Evolutionary conservation across 2,113 vertebrate genomes (phyloP).

Genomic region (Lethenteron reissneri): DNA sequence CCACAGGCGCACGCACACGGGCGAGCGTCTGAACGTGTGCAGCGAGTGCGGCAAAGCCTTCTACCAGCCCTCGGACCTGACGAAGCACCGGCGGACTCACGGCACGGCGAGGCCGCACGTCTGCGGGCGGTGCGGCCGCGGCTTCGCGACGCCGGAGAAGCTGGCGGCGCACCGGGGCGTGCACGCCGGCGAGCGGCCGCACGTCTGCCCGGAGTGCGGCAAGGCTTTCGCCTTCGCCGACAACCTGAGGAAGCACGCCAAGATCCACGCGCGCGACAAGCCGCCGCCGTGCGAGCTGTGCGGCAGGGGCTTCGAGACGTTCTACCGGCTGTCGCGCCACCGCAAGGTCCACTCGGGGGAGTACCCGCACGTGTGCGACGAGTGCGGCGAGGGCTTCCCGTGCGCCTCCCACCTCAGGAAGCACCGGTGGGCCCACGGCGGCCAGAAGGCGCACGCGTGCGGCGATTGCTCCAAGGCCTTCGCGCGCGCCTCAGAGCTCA

Average conservation of each 20-base stretch:
- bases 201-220: constrained; percentile 28
- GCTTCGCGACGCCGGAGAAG: constrained; percentile 30
- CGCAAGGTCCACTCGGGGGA: constrained; percentile 23
- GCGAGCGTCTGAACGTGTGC: neutral
- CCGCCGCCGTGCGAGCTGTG: constrained; percentile 40
- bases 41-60: constrained; percentile 2
- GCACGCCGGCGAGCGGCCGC: constrained; percentile 23
- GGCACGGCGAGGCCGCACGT: constrained; percentile 21
- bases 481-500: constrained; percentile 27
- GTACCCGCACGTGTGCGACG: constrained; percentile 22
- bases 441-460: constrained; percentile 24
- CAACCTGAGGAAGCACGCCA: constrained; percentile 30
- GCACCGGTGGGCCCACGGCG: constrained; percentile 21
- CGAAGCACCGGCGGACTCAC: neutral
- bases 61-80: neutral
- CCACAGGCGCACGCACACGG: neutral
- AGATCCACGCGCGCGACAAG: constrained; percentile 24
- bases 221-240: constrained; percentile 22
- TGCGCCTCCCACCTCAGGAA: constrained; percentile 31
- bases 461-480: constrained; percentile 27
- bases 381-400: constrained; percentile 28
- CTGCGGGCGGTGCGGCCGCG: constrained; percentile 31
- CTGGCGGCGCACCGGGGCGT: constrained; percentile 31
- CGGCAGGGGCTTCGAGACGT: constrained; percentile 21
- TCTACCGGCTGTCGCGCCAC: constrained; percentile 28